Percentiles rank a stretch among this genome's conserved stretches.
phyloP scores from a whole-genome alignment of 2,113 vertebrate genomes.

The Myiozetetes cayanensis region DNA sequence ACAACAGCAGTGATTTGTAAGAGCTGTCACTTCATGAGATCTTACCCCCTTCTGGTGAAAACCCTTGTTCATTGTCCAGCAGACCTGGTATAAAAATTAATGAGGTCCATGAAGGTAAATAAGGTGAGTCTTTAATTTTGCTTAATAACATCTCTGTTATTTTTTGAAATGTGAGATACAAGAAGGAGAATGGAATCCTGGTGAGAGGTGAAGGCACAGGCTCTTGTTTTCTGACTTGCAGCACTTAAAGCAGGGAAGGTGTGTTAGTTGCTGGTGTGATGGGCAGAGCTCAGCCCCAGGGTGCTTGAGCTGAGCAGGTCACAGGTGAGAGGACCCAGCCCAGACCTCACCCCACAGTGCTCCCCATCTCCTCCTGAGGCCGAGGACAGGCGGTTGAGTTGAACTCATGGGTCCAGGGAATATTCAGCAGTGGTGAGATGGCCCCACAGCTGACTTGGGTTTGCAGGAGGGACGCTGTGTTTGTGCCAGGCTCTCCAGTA shows the following conservation, averaged over 20 bases:
- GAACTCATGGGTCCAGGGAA: not conserved
- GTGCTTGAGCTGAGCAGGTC: accelerated
- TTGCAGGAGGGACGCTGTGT: not conserved
- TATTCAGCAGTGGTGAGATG: not conserved
- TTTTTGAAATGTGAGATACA: not conserved
- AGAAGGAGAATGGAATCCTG: not conserved
- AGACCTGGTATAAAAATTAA: not conserved
- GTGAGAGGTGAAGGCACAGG: not conserved
- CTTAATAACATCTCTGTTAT: not conserved
- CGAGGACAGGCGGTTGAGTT: accelerated
- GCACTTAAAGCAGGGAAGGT: accelerated
- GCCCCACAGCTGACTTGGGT: not conserved
- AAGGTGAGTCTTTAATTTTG: not conserved
- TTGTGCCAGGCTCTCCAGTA: accelerated
- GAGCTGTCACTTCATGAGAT: accelerated
- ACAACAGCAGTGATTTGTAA: not conserved
- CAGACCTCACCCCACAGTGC: accelerated
- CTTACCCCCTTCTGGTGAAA: not conserved
- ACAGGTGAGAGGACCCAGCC: accelerated
- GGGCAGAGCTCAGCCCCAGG: not conserved
- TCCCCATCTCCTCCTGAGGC: not conserved
- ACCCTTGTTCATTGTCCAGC: not conserved
- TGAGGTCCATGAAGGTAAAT: not conserved
- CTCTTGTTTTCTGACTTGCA: not conserved
- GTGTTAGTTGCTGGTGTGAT: accelerated